Evolutionary conservation across 1,140 invertebrate species (phyloP).

Genomic region (Limonius californicus): DNA sequence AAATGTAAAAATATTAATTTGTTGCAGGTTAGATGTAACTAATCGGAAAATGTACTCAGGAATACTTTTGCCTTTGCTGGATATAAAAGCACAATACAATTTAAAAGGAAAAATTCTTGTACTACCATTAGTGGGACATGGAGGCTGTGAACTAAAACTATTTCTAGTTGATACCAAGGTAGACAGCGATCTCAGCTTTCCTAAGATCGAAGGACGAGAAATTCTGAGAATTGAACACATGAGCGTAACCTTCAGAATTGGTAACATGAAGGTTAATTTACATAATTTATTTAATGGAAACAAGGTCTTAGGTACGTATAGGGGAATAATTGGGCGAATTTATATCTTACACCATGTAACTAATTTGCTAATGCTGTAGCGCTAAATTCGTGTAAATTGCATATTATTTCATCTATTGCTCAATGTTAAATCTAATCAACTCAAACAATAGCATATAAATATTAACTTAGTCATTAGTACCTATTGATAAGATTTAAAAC

Average conservation of each 20-base stretch:
- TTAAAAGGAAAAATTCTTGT: constrained; percentile 57
- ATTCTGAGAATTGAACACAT: constrained; percentile 51
- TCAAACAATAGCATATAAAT: too few relatives aligned
- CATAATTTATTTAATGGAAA: constrained; percentile 65
- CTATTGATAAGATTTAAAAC: too few relatives aligned
- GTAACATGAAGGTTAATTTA: constrained; percentile 52
- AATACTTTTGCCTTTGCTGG: constrained; percentile 51
- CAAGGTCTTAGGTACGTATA: constrained; percentile 48
- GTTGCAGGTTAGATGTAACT: not conserved
- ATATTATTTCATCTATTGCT: too few relatives aligned
- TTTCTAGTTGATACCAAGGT: constrained; percentile 52
- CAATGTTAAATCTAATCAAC: too few relatives aligned
- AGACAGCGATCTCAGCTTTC: constrained; percentile 49
- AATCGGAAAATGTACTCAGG: constrained; percentile 47
- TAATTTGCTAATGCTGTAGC: too few relatives aligned
- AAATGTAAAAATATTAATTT: not conserved
- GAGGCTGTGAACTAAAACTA: constrained; percentile 50
- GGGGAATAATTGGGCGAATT: not conserved
- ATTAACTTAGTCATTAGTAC: too few relatives aligned
- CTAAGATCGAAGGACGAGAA: constrained; percentile 45
- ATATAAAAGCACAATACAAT: constrained; percentile 54
- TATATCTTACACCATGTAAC: not conserved
- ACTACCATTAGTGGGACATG: constrained; percentile 53
- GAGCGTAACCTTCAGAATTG: constrained; percentile 54
- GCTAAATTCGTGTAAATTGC: too few relatives aligned